Base-by-base conservation (phyloP, 2,888 invertebrate species). In the Melanchra persicariae region DNA sequence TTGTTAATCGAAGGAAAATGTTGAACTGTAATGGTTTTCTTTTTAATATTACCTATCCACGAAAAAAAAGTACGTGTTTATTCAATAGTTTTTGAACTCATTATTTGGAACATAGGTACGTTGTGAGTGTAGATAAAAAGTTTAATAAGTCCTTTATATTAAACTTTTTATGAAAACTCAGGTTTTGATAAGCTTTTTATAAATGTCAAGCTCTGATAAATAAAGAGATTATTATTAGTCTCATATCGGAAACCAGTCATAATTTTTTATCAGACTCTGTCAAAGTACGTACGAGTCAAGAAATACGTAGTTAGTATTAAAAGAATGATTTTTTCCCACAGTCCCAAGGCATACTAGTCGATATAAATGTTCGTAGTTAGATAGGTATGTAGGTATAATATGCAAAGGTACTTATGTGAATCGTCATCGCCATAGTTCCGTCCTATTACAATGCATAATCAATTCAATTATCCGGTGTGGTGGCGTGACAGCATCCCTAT, bases 401-500 rank as follows among this genome's bases (percentile, higher is more conserved):
- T 52, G 49, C 57, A 34, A 2, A 43, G 24, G 64, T 66, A 72
- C 74, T 51, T 74, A 70, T 45, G 70, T 69, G 59, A 51, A 77
- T 60, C 84, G 72, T 55, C 72, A 73, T 24, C 74, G 83, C 82
- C 82, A 87, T 76, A 77, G 82, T 77, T 86, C 83, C 77, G 81
- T 82, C 52, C 84, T 83, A 87, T 88, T 86, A 86, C 79, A 85
- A 87, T 85, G 79, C 78, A 83, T 84, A 80, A 87, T 88, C 80
- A 81, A 88, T 87, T 86, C 81, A 86, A 88, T 87, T 87, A 88
- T 78, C 79, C 68, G 73, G 77, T 75, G 67, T 71, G 49, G 64
- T 76, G 74, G 83, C 86, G 84, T 88, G 87, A 83, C 85, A 79
- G 69, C 82, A 77, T 78, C 79, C 72, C 67, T 59, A 62, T 60